Base-by-base conservation (phyloP, 2,113 vertebrate genomes). In the Cairina moschata region DNA sequence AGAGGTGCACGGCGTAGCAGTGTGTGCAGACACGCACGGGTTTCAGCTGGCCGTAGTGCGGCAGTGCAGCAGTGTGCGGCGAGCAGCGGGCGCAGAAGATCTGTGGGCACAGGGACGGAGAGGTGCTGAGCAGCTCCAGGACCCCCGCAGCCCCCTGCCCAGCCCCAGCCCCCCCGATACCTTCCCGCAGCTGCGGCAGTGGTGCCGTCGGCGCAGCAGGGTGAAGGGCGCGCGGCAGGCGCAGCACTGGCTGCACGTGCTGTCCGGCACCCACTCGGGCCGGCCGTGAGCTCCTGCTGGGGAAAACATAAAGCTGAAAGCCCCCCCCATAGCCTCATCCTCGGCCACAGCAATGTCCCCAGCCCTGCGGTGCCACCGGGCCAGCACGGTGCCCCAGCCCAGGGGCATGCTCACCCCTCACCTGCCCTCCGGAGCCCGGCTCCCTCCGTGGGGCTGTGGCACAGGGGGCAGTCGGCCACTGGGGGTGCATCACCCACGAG, bases 21-120 rank as follows among this genome's bases (percentile, higher is more conserved):
- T 98, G 98, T 3, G 90, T 86, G 79, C 98, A 98, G 31, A 98
- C 95, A 0, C 98, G 97, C 5, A 98, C 98, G 0, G 98, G 96
- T 75, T 97, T 97, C 4, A 7, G 32, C 40, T 96, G 97, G 38
- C 95, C 83, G 0, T 96, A 96, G 60, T 89, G 97, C 0, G 98
- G 98, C 54, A 98, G 93, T 5, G 89, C 92, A 0, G 75, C 93
- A 0, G 95, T 18, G 5, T 97, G 97, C 0, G 97, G 92, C 1
- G 98, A 98, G 92, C 98, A 98, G 77, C 95, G 97, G 34, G 97
- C 93, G 23, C 98, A 98, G 95, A 98, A 98, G 66, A 98, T 98
- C 98, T 98, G 92, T 8, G 17, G 0, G 48, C 72, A 63, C 60
- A 86, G 60, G 34, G 21, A 12, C 56, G 2, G 40, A 94, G 31